Evolutionary conservation across 2,797 vertebrate genomes (phyloP).

Genomic region (Typhlichthys subterraneus): DNA sequence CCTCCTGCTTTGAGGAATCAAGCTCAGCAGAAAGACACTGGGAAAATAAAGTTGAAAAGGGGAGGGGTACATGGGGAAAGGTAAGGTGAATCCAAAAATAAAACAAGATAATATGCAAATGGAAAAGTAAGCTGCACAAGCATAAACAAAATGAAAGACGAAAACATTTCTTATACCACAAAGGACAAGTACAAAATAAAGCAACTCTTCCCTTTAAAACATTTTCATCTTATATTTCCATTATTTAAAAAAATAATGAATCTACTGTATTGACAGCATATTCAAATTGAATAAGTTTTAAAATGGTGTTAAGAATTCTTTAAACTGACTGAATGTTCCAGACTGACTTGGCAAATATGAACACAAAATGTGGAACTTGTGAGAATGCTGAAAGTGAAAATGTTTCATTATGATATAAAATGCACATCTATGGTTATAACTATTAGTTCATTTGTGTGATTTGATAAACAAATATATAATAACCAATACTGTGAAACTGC

Average conservation of each 20-base stretch:
- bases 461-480: too few species aligned
- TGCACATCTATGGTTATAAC: too few species aligned
- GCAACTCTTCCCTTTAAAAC: slow-evolving; percentile 19
- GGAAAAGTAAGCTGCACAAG: slow-evolving; percentile 68
- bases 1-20: slow-evolving; percentile 89
- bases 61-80: slow-evolving; percentile 70
- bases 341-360: too few species aligned
- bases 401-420: too few species aligned
- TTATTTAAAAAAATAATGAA: neutral
- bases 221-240: slow-evolving; percentile 53
- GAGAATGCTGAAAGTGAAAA: too few species aligned
- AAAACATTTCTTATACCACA: slow-evolving; percentile 45
- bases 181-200: slow-evolving; percentile 11
- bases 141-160: slow-evolving; percentile 46
- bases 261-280: neutral
- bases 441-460: too few species aligned
- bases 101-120: slow-evolving; percentile 67
- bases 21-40: slow-evolving; percentile 93
- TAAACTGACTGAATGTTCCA: neutral
- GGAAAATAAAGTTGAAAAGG: slow-evolving; percentile 76
- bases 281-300: neutral
- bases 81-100: slow-evolving; percentile 82
- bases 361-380: too few species aligned
- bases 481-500: too few species aligned
- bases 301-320: neutral